Percentiles rank a stretch among this genome's conserved stretches.
Conservation (phyloP, 2,113 vertebrate genomes). For the Potamarius usumacintae region DNA sequence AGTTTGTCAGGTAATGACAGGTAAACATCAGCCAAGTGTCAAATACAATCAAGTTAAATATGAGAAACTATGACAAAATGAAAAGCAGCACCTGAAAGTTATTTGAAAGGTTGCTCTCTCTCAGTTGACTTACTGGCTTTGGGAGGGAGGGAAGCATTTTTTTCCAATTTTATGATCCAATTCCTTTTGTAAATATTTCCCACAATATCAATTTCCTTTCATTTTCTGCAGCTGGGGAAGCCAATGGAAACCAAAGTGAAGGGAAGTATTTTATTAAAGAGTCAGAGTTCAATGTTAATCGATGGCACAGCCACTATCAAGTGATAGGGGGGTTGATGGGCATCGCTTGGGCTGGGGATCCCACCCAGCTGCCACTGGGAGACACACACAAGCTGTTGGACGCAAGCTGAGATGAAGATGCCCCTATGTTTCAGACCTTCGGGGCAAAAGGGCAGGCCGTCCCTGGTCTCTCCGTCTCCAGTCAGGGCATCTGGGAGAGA, state of each 20-base stretch:
- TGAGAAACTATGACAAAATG: conserved; percentile 4
- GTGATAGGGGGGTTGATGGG: conserved; percentile 59
- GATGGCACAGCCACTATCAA: conserved; percentile 61
- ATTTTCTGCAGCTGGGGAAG: conserved; percentile 14
- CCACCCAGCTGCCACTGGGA: conserved; percentile 76
- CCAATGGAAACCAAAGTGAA: conserved; percentile 12
- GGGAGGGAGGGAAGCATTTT: not conserved
- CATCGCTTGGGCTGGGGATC: conserved; percentile 60
- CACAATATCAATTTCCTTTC: not conserved
- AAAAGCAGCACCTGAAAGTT: conserved; percentile 1
- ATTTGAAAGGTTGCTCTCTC: not conserved
- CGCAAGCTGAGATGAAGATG: conserved; percentile 57
- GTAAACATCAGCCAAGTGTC: not conserved
- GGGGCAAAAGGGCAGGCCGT: conserved; percentile 55
- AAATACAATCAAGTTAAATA: conserved; percentile 3
- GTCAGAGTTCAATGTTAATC: conserved; percentile 76
- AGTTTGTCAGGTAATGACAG: conserved; percentile 23
- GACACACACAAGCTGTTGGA: conserved; percentile 73
- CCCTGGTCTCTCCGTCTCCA: conserved; percentile 62
- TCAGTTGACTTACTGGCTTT: not conserved
- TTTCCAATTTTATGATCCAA: not conserved
- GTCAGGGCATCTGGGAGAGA: conserved; percentile 43
- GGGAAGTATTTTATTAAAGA: conserved; percentile 51
- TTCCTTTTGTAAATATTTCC: conserved; percentile 12
- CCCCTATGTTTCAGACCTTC: conserved; percentile 56